A percentile compares a stretch with the other conserved stretches of the same genome.
Evolutionary conservation across 1,140 invertebrate species (phyloP).

Genomic region (Gonioctena quinquepunctata): DNA sequence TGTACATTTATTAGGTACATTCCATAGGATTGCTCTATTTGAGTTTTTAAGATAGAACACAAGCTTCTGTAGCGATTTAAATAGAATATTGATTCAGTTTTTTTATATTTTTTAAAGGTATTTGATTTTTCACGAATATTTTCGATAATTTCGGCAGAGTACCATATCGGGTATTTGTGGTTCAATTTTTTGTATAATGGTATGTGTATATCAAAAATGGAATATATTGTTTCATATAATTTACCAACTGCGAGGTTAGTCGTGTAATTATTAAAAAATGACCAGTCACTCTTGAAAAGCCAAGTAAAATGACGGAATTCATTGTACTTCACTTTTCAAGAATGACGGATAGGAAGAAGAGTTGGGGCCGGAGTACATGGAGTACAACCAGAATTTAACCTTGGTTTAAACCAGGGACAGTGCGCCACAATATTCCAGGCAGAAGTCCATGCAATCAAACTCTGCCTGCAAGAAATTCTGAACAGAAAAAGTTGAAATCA

Average conservation of each 20-base stretch:
- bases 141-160: neutral
- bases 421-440: too few relatives aligned
- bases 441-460: too few relatives aligned
- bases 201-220: constrained; percentile 1
- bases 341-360: too few relatives aligned
- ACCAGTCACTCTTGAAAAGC: neutral
- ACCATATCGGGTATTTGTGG: neutral
- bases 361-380: too few relatives aligned
- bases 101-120: neutral
- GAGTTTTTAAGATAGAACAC: neutral
- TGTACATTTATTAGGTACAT: neutral
- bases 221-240: constrained; percentile 1
- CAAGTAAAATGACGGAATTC: neutral
- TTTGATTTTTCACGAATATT: neutral
- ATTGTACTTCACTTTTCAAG: too few relatives aligned
- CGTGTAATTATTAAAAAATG: neutral
- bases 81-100: neutral
- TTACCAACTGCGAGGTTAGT: neutral
- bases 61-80: neutral
- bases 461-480: too few relatives aligned
- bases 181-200: constrained; percentile 1
- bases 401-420: too few relatives aligned
- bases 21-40: neutral
- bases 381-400: too few relatives aligned
- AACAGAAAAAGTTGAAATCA: too few relatives aligned